Evolutionary conservation across 2,113 vertebrate species (phyloP).

Genomic region (Lichenostomus cassidix): DNA sequence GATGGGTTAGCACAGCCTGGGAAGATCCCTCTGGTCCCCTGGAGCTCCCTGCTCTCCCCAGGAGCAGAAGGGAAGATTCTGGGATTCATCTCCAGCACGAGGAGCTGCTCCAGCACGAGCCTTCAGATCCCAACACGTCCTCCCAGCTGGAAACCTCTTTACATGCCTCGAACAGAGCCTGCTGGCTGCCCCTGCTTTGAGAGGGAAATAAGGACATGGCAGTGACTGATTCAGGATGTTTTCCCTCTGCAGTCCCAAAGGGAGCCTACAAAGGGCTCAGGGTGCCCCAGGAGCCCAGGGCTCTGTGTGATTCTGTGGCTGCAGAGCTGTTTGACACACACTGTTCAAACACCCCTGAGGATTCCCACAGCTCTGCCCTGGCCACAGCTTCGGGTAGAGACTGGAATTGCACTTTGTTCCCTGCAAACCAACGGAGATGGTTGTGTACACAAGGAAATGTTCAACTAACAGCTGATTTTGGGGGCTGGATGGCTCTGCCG

Average conservation of each 20-base stretch:
- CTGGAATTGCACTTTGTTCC: not conserved
- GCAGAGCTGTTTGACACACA: not conserved
- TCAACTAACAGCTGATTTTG: not conserved
- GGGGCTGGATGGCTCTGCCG: not conserved
- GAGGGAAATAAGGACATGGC: not conserved
- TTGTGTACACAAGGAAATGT: not conserved
- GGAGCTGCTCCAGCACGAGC: not conserved
- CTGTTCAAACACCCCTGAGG: not conserved
- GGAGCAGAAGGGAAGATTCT: not conserved
- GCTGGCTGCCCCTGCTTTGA: not conserved
- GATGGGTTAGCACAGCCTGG: rapidly evolving
- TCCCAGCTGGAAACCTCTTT: not conserved
- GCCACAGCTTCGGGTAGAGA: rapidly evolving
- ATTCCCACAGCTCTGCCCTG: not conserved
- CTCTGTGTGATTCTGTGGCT: not conserved
- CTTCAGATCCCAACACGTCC: not conserved
- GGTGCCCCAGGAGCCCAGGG: not conserved
- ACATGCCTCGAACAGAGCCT: not conserved
- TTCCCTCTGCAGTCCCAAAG: not conserved
- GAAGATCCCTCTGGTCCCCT: rapidly evolving
- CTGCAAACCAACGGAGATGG: not conserved
- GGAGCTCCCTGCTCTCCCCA: not conserved
- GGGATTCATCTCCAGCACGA: not conserved
- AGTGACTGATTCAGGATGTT: not conserved
- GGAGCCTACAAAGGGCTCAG: not conserved